Evolutionary conservation across 2,888 invertebrate species (phyloP), one percentile per base, ranked within the genome.

Genomic region (Drosophila suboccidentalis): DNA sequence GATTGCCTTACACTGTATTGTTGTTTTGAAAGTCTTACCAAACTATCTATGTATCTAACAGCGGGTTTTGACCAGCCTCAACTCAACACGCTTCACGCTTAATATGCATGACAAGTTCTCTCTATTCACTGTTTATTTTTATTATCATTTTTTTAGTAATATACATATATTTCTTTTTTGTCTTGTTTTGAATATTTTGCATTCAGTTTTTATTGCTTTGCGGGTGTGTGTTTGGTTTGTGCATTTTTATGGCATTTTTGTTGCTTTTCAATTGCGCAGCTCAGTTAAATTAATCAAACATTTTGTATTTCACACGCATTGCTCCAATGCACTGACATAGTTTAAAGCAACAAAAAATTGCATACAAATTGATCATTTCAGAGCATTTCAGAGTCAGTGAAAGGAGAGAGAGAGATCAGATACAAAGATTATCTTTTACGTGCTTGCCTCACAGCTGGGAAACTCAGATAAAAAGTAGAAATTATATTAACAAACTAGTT

Each of bases 21-120:
- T 43, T 22, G 55, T 66, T 66, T 82, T 71, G 77, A 82, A 76
- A 82, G 79, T 74, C 55, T 73, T 61, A 49, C 13, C 62, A n/a
- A 55, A 46, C 55, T 61, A 60, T 61, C 26, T 6, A 26, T 5
- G 22, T 22, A 22, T 22, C 26, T 26, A 26, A 26, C 78, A 63
- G 49, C 63, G 71, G 41, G 63, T 82, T 86, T 81, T 85, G 84
- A 88, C 89, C 87, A 85, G 67, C 87, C 84, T 81, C 84, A 88
- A 88, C 76, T 81, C 81, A 88, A 83, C 76, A 83, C 76, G 66
- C 59, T 15, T 15, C 26, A 13, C 57, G 39, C 34, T 82, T 85
- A 78, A 70, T 76, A 84, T 88, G 81, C 84, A 73, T 54, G 67
- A 53, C 75, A 57, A 51, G 78, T 65, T 70, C 58, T 67, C 71